phyloP scores from a whole-genome alignment of 2,888 invertebrate species.

The Leuctra nigra region DNA sequence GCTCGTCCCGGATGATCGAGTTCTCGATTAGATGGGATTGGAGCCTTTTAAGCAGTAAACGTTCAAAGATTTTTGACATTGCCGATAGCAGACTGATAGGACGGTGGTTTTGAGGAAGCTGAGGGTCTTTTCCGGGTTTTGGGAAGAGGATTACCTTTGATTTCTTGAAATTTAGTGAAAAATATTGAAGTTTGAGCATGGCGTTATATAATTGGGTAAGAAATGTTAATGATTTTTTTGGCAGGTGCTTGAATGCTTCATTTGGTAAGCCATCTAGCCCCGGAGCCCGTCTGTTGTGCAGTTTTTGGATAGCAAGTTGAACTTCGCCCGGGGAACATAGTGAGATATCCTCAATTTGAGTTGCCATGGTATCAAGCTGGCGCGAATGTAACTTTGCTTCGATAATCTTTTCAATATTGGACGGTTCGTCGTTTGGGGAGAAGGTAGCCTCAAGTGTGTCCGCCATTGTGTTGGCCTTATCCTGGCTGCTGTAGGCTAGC shows the following conservation, averaged over 20 bases:
- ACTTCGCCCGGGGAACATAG: too few species aligned
- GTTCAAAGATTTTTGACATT: neutral
- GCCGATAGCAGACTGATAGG: neutral
- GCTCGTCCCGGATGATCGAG: too few species aligned
- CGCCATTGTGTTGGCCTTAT: neutral
- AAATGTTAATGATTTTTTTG: too few species aligned
- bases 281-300: too few species aligned
- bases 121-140: neutral
- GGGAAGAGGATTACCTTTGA: neutral
- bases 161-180: neutral
- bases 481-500: neutral
- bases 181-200: neutral
- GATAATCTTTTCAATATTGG: neutral
- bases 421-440: neutral
- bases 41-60: too few species aligned
- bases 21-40: too few species aligned
- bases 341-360: too few species aligned
- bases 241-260: too few species aligned
- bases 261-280: too few species aligned
- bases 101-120: neutral
- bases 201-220: neutral
- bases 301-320: too few species aligned
- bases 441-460: neutral
- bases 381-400: too few species aligned
- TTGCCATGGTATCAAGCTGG: too few species aligned